Base-by-base conservation (phyloP, 1,140 invertebrate species). In the Antheraea pernyi region DNA sequence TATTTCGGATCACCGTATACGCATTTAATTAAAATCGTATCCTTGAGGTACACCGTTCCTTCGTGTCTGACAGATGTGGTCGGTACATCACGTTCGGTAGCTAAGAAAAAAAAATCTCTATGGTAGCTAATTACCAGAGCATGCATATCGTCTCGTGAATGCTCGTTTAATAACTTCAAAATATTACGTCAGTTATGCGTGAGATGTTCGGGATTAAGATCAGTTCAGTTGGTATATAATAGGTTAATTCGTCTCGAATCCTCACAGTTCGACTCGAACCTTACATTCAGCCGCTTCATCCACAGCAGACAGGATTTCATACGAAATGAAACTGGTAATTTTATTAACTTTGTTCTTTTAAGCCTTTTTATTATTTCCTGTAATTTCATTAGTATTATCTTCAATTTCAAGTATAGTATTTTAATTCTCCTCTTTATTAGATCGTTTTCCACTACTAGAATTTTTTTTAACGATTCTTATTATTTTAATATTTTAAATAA, bases 291-390 rank as follows among this genome's bases (percentile, higher is more conserved):
- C 77, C 71, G 75, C 79, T 67, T 67, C 59, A 61, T 61, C n/a
- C 19, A 42, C 39, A 58, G 58, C 48, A 46, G 64, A 19, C 19
- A 65, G 42, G 11, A n/a, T 58, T 30, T 30, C 22, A 30, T 30
- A 37, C 73, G 86, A 82, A 77, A 91, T 91, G 89, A 89, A 91
- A 89, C 79, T 89, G 89, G 89, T 91, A 91, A 91, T 53, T 62
- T 65, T 13, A 19, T 19, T 53, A 58, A 59, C 59, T 1, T 30
- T 30, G 4, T 30, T 30, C 22, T 59, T 64, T 73, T 42, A 19
- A 7, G 64, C 65, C 13, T 37, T 72, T 30, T 67, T 42, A 63
- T 68, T 62, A 37, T 66, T 30, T 19, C 10, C 19, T 36, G 19
- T 19, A 61, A 30, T 61, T 30, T 19, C 6, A 19, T 9, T 61